Conservation (phyloP, 2,797 vertebrate genomes). For the Hoplostethus atlanticus region DNA sequence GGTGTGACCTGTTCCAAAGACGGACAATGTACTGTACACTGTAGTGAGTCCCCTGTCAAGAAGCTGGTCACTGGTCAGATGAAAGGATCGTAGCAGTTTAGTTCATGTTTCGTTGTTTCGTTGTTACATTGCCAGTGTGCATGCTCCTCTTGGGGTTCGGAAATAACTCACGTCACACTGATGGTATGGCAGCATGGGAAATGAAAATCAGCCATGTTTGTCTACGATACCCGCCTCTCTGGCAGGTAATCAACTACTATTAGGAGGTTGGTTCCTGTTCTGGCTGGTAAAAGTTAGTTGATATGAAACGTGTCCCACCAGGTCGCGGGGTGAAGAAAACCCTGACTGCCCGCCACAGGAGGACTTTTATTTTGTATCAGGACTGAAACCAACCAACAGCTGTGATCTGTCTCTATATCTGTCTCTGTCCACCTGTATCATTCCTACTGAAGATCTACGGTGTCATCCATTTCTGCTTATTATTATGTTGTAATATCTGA, state of each 20-base stretch:
- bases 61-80: not conserved
- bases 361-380: not conserved
- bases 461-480: not conserved
- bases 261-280: no score
- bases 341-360: no score
- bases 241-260: no score
- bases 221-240: no score
- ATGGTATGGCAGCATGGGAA: no score
- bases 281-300: no score
- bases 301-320: no score
- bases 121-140: not conserved
- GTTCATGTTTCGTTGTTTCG: not conserved
- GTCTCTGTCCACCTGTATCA: not conserved
- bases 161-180: no score
- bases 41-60: not conserved
- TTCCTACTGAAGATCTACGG: not conserved
- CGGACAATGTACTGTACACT: slow-evolving; percentile 22
- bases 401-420: not conserved
- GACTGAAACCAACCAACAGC: not conserved
- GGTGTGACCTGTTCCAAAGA: slow-evolving; percentile 51
- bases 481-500: not conserved
- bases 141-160: not conserved
- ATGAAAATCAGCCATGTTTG: no score
- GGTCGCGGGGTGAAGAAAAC: no score
- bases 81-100: not conserved